Conservation (phyloP, 2,797 vertebrate species). For the Gallinago solitaria region DNA sequence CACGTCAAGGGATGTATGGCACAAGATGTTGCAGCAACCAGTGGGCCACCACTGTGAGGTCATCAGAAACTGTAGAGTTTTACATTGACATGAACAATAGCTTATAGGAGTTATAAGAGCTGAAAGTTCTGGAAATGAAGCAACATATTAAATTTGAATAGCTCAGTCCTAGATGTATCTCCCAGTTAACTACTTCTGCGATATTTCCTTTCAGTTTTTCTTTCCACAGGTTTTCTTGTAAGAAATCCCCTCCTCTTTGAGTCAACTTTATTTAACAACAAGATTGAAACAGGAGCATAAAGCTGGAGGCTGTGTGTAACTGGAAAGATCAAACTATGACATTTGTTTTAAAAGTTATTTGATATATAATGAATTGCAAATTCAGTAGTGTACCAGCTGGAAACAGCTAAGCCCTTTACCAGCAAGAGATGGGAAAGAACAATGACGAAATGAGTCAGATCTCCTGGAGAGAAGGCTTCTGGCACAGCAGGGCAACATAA, state of each 20-base stretch:
- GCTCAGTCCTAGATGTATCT: background rate
- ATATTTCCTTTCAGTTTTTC: background rate
- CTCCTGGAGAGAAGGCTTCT: constrained; percentile 1
- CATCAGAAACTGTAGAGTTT: background rate
- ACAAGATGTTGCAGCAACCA: background rate
- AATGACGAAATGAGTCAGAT: background rate
- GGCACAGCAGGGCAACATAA: constrained; percentile 29
- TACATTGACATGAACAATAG: background rate
- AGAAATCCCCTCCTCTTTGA: background rate
- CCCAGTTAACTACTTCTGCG: background rate
- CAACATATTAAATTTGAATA: background rate
- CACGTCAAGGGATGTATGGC: background rate
- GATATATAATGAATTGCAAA: background rate
- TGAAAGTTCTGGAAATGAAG: background rate
- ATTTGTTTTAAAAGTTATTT: background rate
- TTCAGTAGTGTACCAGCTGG: background rate
- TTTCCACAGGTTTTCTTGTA: background rate
- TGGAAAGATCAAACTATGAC: background rate
- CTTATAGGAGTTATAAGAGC: background rate
- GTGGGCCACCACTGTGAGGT: background rate
- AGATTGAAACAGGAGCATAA: background rate
- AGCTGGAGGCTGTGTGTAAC: background rate
- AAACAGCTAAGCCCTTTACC: background rate
- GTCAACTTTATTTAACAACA: background rate
- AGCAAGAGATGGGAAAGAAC: background rate